These are phyloP conservation scores for Nomada fucata DNA, from an alignment of 2,888 invertebrate genomes.

Conservation along the genomic window DNA sequence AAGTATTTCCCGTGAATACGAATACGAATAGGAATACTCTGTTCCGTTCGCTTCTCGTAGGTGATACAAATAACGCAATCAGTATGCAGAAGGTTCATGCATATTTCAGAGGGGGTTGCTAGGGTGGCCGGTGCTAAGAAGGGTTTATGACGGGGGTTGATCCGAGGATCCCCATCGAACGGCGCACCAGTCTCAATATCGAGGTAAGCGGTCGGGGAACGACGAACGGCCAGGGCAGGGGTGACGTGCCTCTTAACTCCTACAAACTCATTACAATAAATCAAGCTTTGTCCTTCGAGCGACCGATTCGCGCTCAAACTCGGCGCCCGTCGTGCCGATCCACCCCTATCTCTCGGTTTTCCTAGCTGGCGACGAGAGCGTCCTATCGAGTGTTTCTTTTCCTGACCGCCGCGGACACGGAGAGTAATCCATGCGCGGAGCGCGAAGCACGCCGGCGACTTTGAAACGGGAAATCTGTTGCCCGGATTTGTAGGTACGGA, in stretches of 20 bases:
- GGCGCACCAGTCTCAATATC: slow-evolving; percentile 82
- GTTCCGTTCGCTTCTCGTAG: slow-evolving; percentile 71
- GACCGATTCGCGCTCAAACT: slow-evolving; percentile 80
- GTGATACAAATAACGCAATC: slow-evolving; percentile 83
- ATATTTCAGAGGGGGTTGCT: slow-evolving; percentile 80
- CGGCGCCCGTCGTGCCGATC: slow-evolving; percentile 76
- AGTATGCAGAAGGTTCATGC: slow-evolving; percentile 83
- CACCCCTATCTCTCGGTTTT: slow-evolving; percentile 8
- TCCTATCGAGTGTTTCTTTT: not conserved
- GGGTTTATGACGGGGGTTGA: slow-evolving; percentile 84
- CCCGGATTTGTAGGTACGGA: slow-evolving; percentile 77
- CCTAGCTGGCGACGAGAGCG: not conserved
- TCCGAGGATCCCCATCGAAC: slow-evolving; percentile 83
- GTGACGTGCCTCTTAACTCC: slow-evolving; percentile 83
- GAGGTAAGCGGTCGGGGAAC: slow-evolving; percentile 72
- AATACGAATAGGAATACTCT: slow-evolving; percentile 54
- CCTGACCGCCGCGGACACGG: not conserved
- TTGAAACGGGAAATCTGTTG: slow-evolving; percentile 65
- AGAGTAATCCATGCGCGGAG: slow-evolving; percentile 31
- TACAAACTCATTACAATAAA: slow-evolving; percentile 85
- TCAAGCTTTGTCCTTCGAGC: slow-evolving; percentile 84
- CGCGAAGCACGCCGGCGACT: slow-evolving; percentile 56
- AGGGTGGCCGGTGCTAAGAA: slow-evolving; percentile 81
- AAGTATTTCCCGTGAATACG: slow-evolving; percentile 34
- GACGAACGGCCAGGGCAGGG: slow-evolving; percentile 28